Evolutionary conservation across 2,888 invertebrate genomes (phyloP).

Genomic region (Macroteleia sp.): DNA sequence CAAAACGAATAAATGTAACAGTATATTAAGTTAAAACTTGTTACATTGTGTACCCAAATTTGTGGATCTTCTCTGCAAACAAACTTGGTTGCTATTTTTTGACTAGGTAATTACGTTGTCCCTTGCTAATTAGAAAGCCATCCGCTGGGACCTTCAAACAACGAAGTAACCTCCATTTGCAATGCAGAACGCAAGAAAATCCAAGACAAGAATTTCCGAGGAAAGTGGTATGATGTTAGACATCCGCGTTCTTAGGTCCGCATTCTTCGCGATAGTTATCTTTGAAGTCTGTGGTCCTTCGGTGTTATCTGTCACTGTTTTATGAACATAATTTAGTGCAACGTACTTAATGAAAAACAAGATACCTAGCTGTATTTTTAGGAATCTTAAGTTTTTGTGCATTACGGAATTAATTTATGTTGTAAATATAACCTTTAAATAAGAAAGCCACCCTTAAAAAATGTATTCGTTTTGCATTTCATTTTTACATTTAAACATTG

Average conservation of each 20-base stretch:
- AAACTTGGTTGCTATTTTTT: conserved; percentile 6
- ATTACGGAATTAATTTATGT: too few relatives aligned
- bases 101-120: conserved; percentile 20
- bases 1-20: too few relatives aligned
- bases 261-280: conserved; percentile 28
- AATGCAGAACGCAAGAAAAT: conserved; percentile 28
- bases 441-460: too few relatives aligned
- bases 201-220: conserved; percentile 14
- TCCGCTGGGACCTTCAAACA: conserved; percentile 27
- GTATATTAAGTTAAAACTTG: conserved; percentile 2
- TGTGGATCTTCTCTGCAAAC: not conserved
- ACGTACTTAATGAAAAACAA: not conserved
- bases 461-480: too few relatives aligned
- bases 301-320: conserved; percentile 16
- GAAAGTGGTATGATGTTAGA: conserved; percentile 17
- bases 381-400: not conserved
- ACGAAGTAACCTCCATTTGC: conserved; percentile 22
- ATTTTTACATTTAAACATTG: too few relatives aligned
- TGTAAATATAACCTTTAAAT: too few relatives aligned
- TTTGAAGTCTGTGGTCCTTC: conserved; percentile 14
- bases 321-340: conserved; percentile 14
- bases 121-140: conserved; percentile 39
- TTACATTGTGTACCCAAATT: conserved; percentile 5
- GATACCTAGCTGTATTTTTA: too few relatives aligned
- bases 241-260: conserved; percentile 1